Conservation (phyloP, 2,797 vertebrate species). For the Allobates femoralis region DNA sequence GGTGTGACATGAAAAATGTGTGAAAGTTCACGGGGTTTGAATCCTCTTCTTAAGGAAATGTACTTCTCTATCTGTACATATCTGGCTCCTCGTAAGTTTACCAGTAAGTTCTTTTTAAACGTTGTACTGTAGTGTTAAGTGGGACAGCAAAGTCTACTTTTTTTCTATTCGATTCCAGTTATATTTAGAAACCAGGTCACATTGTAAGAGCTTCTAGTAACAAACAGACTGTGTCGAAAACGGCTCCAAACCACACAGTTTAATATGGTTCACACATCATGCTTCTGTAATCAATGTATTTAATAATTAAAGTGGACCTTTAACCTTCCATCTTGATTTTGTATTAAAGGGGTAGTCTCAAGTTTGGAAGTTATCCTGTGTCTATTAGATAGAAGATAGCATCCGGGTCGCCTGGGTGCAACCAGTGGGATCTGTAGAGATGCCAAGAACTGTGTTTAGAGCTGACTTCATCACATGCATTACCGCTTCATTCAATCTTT, state of each 20-base stretch:
- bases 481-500: too few species aligned
- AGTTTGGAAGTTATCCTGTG: too few species aligned
- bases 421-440: too few species aligned
- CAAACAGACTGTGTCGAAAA: conserved; percentile 58
- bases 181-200: conserved; percentile 67
- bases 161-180: conserved; percentile 62
- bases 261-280: conserved; percentile 47
- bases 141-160: conserved; percentile 55
- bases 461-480: too few species aligned
- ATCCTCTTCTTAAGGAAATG: too few species aligned
- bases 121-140: conserved; percentile 33
- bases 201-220: conserved; percentile 59
- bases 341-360: not conserved
- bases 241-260: conserved; percentile 58
- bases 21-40: too few species aligned
- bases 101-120: conserved; percentile 20
- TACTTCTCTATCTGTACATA: too few species aligned
- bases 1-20: too few species aligned
- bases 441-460: too few species aligned
- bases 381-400: too few species aligned
- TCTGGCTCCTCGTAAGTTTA: not conserved
- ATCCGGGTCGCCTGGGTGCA: too few species aligned
- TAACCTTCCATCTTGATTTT: not conserved
- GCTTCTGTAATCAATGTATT: conserved; percentile 18
- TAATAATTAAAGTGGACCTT: conserved; percentile 7